Percentiles rank a stretch among this genome's conserved stretches.
phyloP scores from a whole-genome alignment of 2,113 vertebrate species.

The Halichoerus grypus region DNA sequence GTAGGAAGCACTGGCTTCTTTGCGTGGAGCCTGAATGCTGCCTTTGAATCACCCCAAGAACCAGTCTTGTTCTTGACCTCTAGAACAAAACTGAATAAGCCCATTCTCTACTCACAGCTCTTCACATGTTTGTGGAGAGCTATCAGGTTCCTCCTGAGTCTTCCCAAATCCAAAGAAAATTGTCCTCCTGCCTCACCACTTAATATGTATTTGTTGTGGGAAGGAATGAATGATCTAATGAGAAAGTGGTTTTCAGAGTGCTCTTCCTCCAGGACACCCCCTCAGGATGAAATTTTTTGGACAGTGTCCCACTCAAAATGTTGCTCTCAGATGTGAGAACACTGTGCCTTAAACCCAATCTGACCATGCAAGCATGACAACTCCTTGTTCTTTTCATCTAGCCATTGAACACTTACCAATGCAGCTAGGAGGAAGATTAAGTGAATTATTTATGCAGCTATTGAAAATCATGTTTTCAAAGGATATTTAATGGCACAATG shows the following conservation, averaged over 20 bases:
- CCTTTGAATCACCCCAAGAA: not conserved
- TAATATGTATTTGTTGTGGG: not conserved
- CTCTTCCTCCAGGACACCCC: not conserved
- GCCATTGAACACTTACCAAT: not conserved
- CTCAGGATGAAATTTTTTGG: not conserved
- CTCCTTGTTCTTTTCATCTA: not conserved
- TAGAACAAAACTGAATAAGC: not conserved
- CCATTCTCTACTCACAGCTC: not conserved
- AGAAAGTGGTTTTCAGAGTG: constrained; percentile 35
- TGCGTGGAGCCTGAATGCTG: not conserved
- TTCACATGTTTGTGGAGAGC: not conserved
- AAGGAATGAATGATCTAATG: not conserved
- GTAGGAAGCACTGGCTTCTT: not conserved
- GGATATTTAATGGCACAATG: constrained; percentile 38
- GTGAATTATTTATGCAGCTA: constrained; percentile 58
- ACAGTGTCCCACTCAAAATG: not conserved
- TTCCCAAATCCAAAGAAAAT: not conserved
- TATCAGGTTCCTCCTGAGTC: not conserved
- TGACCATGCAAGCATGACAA: not conserved
- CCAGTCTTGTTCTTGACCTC: not conserved
- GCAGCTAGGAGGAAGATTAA: not conserved
- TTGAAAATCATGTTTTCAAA: constrained; percentile 59
- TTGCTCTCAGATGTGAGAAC: not conserved
- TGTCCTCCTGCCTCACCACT: not conserved
- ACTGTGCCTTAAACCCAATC: not conserved